Base-by-base conservation (phyloP, 1,140 invertebrate genomes). In the Cydia pomonella region DNA sequence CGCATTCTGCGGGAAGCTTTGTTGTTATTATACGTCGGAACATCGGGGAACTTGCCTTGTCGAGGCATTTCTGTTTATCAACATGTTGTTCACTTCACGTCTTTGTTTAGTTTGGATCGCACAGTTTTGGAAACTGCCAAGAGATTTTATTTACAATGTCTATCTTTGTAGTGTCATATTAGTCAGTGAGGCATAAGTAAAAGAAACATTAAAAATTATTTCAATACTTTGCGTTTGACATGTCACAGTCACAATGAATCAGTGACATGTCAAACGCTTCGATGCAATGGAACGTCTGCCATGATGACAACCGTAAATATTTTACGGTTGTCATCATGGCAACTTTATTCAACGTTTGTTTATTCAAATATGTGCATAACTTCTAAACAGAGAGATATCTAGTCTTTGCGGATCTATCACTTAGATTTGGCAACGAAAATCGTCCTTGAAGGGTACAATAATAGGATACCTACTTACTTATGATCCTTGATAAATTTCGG, bases 1-100 rank as follows among this genome's bases (percentile, higher is more conserved):
- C 53, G 53, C 53, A 23, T 59, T 59, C 18, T 59, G 21, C 10
- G 53, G 53, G n/a, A 50, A n/a, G 53, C 53, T 59, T 59, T 59
- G 53, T 59, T 59, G 53, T 59, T 59, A 59, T 59, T 21, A 10
- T 23, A 59, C 47, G 47, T 50, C 9, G 53, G 53, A 23, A 59
- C 53, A 10, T 59, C 18, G 53, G 5, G n/a, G 6, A 53, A 53
- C 50, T 53, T 53, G 50, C 16, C 50, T 53, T 53, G 50, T 53
- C 53, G 18, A 7, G 21, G 18, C 53, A 59, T 59, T 18, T 50
- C 21, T 23, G 53, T 23, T 59, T 59, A 53, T 59, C 53, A 59
- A 23, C 53, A 59, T 59, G 21, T 59, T 50, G 47, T 18, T 50
- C 47, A 18, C 16, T 50, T 59, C 21, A 59, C 53, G 18, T 50